Percentiles rank a stretch among this genome's conserved stretches.
phyloP scores from a whole-genome alignment of 1,140 invertebrate genomes.

The Hyles vespertilio region DNA sequence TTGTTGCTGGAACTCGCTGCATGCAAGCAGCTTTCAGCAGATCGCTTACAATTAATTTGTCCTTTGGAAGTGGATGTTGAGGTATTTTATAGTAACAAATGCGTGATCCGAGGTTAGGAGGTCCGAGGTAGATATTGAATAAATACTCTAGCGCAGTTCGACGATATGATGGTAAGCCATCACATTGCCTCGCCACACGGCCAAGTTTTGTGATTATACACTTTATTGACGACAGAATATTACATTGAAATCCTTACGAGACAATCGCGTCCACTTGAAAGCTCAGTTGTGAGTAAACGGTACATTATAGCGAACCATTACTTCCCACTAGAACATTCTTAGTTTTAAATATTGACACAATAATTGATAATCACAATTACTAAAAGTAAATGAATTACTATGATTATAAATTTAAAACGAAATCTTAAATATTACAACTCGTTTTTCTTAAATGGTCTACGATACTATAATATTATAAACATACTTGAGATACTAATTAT shows the following conservation, averaged over 20 bases:
- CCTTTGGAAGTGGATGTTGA: no score
- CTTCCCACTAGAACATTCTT: slow-evolving; percentile 56
- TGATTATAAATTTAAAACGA: slow-evolving; percentile 38
- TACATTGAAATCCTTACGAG: slow-evolving; percentile 59
- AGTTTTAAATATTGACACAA: slow-evolving; percentile 62
- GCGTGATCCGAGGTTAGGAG: no score
- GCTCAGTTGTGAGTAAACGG: slow-evolving; percentile 51
- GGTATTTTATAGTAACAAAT: no score
- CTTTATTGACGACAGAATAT: slow-evolving; percentile 65
- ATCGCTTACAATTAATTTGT: no score
- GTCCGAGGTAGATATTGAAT: neutral
- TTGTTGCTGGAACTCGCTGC: no score
- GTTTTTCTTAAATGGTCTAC: slow-evolving; percentile 33
- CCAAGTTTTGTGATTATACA: slow-evolving; percentile 38
- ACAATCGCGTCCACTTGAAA: slow-evolving; percentile 53
- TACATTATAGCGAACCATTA: slow-evolving; percentile 56
- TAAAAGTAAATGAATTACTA: slow-evolving; percentile 32
- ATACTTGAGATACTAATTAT: slow-evolving; percentile 40
- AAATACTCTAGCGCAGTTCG: neutral
- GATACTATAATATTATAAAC: slow-evolving; percentile 49
- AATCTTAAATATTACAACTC: slow-evolving; percentile 38
- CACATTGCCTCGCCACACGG: slow-evolving; percentile 15
- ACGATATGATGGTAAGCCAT: neutral
- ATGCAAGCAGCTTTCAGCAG: no score
- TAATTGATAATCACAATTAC: slow-evolving; percentile 58